Evolutionary conservation across 2,797 vertebrate species (phyloP), one percentile per base, ranked within the genome.

Genomic region (Picus viridis): DNA sequence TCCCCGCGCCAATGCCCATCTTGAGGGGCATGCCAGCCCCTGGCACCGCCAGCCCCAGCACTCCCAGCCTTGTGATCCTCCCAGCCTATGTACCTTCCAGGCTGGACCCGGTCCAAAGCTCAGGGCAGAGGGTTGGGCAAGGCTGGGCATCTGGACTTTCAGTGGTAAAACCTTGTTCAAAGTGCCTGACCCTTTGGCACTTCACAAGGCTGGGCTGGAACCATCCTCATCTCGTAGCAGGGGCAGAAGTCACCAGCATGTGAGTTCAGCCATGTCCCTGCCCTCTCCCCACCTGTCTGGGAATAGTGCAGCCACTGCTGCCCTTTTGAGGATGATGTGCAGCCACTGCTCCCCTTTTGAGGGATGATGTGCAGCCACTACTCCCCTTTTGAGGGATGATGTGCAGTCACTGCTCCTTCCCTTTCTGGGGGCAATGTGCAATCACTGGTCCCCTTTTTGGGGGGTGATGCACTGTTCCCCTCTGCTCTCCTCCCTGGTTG

Each of bases 181-280:
- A 0, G 34, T 5, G 14, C 29, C 39, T 0, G 1, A 53, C 7
- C 69, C 41, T 14, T 14, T 0, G 1, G 59, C 30, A 7, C 39
- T 34, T 73, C 10, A 5, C 47, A 22, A 41, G 70, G 17, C 24
- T 41, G 41, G 41, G 41, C 41, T 9, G n/a, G 73, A 45, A 19
- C 7, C 7, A 10, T 8, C 16, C 47, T 19, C 0, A 0, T 13
- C 27, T 14, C 2, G 1, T 19, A 54, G 39, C 9, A 0, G n/a
- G 39, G 39, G 17, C 36, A 58, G 81, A 20, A 41, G 69, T n/a
- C 47, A 53, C 65, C 71, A 43, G 41, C 13, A 10, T 0, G 0
- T 10, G 64, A 20, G 8, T 0, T 24, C 36, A 58, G 47, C 47
- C 65, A 6, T 0, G 0, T n/a, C 59, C 49, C 34, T 68, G n/a